Conservation (phyloP, 2,888 invertebrate species). For the Oscheius sp. region DNA sequence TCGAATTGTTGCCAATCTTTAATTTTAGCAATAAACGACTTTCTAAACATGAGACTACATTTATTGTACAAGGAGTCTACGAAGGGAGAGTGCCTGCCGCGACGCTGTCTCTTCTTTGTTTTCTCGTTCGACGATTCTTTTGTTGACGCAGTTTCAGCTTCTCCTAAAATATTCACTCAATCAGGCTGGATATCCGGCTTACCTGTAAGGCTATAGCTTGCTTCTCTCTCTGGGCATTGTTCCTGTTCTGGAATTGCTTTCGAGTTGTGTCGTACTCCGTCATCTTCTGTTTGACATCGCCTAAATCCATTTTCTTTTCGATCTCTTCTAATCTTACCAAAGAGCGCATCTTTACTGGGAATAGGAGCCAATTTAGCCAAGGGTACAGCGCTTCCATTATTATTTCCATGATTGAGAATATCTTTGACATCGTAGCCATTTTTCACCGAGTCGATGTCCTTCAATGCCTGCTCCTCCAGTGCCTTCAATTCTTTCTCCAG, state of each 20-base stretch:
- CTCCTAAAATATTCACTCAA: slow-evolving; percentile 6
- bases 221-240: slow-evolving; percentile 65
- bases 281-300: slow-evolving; percentile 69
- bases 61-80: background rate
- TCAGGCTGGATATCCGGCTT: background rate
- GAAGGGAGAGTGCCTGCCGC: background rate
- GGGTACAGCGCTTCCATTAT: slow-evolving; percentile 70
- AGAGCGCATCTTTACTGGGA: slow-evolving; percentile 75
- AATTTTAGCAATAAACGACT: too few species aligned
- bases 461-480: slow-evolving; percentile 72
- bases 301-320: slow-evolving; percentile 40
- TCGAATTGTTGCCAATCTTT: slow-evolving; percentile 36
- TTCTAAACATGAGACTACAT: too few species aligned
- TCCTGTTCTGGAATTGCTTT: slow-evolving; percentile 65
- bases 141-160: slow-evolving; percentile 23
- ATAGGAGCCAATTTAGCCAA: slow-evolving; percentile 75
- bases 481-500: slow-evolving; percentile 71
- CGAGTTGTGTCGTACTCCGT: slow-evolving; percentile 66
- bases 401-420: slow-evolving; percentile 65
- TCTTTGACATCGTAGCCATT: slow-evolving; percentile 49
- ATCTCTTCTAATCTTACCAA: slow-evolving; percentile 73
- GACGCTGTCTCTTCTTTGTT: slow-evolving; percentile 20
- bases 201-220: slow-evolving; percentile 67
- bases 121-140: slow-evolving; percentile 20
- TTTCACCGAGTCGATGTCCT: slow-evolving; percentile 67